Evolutionary conservation across 2,113 vertebrate genomes (phyloP), one percentile per base, ranked within the genome.

Genomic region (Pongo abelii): DNA sequence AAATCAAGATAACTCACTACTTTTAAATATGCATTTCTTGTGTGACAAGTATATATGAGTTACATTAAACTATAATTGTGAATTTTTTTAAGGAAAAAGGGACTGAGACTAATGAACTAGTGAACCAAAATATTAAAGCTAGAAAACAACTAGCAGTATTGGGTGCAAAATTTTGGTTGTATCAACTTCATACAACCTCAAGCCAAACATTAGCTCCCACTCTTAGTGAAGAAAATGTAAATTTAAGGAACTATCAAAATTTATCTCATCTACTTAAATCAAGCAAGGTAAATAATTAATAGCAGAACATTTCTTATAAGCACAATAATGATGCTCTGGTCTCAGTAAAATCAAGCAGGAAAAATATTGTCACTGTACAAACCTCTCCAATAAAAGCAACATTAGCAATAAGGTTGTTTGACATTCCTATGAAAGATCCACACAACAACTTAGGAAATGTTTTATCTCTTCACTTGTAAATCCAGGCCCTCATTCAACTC

Each of bases 1-100:
- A 81, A 52, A 88, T 75, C 25, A 95, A 97, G 40, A 96, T 78
- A 38, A 86, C 93, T 69, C 40, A 84, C 43, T 93, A 40, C 48
- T 81, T 86, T 96, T 69, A 90, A 96, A 95, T 46, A 61, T 50
- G 23, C 25, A 59, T 84, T 40, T 90, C 48, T 38, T 17, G 20
- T 50, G 10, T 93, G 79, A 90, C n/a, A 90, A 84, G 20, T 69
- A 74, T 50, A 43, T 25, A 55, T 92, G 75, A 84, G n/a, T 80
- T 96, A 86, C 18, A 83, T 72, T 69, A 55, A 94, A 84, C 20
- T 38, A 3, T 1, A 89, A 90, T 11, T 38, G 69, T 59, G 48
- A 18, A 79, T n/a, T 79, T 92, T 91, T 52, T 85, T 8, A 95
- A 86, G 30, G 35, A 23, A 79, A 64, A 78, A 40, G 70, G 22